Base-by-base conservation (phyloP, 2,113 vertebrate genomes). In the Malaclemys terrapin region DNA sequence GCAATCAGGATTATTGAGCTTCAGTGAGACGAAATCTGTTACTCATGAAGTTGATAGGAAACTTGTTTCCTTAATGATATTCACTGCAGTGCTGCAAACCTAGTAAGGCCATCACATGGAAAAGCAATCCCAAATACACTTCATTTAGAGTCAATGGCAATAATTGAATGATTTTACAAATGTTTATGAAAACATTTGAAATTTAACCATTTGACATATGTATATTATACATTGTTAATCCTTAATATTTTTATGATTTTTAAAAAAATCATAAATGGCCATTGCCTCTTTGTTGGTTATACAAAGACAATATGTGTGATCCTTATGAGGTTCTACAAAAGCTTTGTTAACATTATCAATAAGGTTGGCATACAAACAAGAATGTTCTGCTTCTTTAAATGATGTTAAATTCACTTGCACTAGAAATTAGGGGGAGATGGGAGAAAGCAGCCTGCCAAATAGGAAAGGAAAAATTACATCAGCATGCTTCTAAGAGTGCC, bases 21-120 rank as follows among this genome's bases (percentile, higher is more conserved):
- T 87, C n/a, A 81, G 0, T 72, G 69, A 81, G 53, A 97, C 94
- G 80, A 98, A 96, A 94, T 86, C 45, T 89, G 3, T 82, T 53
- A 57, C 38, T 88, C 93, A 25, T 84, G 14, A 35, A 80, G 29
- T 5, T 89, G 4, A 17, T 47, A 80, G 88, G 27, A 89, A 96
- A 95, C 69, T 87, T 91, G 52, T 92, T 97, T 94, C 50, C 4
- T 54, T 81, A 92, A 14, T 82, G 79, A 75, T 94, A 79, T 50
- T 94, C 31, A 81, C 49, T 95, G 85, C 59, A 90, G 38, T 86
- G 80, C 65, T 92, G 38, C 49, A 88, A 89, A 93, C n/a, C 82
- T 90, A 47, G 35, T 82, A 85, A 91, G 29, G 53, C 65, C 35
- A 75, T 72, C 53, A 89, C 25, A 87, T 38, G 50, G 38, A 94